Percentiles rank a stretch among this genome's conserved stretches.
Conservation (phyloP, 92 coral and sea anemone genomes). For the Heteractis magnifica region DNA sequence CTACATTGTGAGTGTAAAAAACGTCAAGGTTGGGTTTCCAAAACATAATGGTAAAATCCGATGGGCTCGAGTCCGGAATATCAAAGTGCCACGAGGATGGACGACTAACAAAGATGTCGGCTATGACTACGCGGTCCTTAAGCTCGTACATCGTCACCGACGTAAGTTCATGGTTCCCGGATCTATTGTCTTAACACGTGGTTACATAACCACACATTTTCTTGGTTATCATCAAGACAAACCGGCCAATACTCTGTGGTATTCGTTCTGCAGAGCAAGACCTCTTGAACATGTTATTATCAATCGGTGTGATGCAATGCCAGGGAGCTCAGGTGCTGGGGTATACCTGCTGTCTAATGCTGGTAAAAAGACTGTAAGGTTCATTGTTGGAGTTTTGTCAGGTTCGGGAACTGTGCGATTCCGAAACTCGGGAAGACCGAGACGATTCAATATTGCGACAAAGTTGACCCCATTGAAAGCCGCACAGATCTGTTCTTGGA, state of each 20-base stretch:
- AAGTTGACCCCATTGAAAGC: conserved; percentile 56
- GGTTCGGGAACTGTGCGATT: conserved; percentile 55
- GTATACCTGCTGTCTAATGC: conserved; percentile 43
- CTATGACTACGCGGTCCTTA: conserved; percentile 72
- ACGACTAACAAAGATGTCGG: conserved; percentile 14
- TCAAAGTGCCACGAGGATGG: conserved; percentile 57
- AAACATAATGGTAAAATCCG: conserved; percentile 57
- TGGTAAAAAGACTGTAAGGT: conserved; percentile 27
- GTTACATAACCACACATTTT: conserved; percentile 50
- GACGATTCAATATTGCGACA: conserved; percentile 63
- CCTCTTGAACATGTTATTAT: conserved; percentile 45
- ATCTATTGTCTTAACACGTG: conserved; percentile 23
- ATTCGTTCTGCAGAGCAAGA: conserved; percentile 62
- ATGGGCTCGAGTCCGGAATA: conserved; percentile 49
- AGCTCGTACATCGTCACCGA: conserved; percentile 43
- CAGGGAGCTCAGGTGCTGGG: conserved; percentile 84
- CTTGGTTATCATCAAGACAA: conserved; percentile 77
- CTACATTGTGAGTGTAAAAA: conserved; percentile 44
- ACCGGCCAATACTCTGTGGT: conserved; percentile 59
- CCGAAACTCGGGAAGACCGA: conserved; percentile 21
- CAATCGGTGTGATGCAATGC: conserved; percentile 64
- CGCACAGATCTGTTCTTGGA: conserved; percentile 70
- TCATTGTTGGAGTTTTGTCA: conserved; percentile 64
- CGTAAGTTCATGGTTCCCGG: conserved; percentile 56
- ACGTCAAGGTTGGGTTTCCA: conserved; percentile 70